phyloP scores from a whole-genome alignment of 2,797 vertebrate genomes.

The Phalanger gymnotis region DNA sequence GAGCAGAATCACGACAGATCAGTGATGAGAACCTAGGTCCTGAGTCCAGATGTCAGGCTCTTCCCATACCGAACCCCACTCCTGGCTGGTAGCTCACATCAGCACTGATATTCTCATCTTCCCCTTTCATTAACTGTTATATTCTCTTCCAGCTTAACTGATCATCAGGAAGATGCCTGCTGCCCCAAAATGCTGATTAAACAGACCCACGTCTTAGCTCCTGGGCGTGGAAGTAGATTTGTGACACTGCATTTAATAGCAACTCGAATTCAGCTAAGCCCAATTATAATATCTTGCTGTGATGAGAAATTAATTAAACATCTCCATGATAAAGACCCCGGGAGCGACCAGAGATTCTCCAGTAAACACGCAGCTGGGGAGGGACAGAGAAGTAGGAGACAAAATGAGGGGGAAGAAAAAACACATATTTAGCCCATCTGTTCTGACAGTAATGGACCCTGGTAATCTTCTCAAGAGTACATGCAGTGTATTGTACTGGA shows the following conservation, averaged over 20 bases:
- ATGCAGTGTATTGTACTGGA: constrained; percentile 49
- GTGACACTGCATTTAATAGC: constrained; percentile 77
- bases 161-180: constrained; percentile 64
- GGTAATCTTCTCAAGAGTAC: constrained; percentile 71
- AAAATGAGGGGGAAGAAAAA: constrained; percentile 51
- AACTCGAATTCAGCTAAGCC: constrained; percentile 77
- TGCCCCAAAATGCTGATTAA: constrained; percentile 76
- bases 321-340: constrained; percentile 78
- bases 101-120: constrained; percentile 51
- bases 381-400: constrained; percentile 25
- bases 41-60: constrained; percentile 48
- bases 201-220: constrained; percentile 79
- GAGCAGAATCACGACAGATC: constrained; percentile 59
- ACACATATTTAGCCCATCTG: constrained; percentile 47
- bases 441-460: constrained; percentile 63
- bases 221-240: constrained; percentile 75
- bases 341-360: constrained; percentile 76
- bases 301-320: constrained; percentile 85
- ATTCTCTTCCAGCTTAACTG: constrained; percentile 68
- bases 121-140: constrained; percentile 48
- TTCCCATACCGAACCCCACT: background rate
- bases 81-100: background rate
- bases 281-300: constrained; percentile 82
- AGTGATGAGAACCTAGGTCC: constrained; percentile 77
- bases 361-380: constrained; percentile 73